Evolutionary conservation across 2,888 invertebrate species (phyloP).

Genomic region (Lingula anatina): DNA sequence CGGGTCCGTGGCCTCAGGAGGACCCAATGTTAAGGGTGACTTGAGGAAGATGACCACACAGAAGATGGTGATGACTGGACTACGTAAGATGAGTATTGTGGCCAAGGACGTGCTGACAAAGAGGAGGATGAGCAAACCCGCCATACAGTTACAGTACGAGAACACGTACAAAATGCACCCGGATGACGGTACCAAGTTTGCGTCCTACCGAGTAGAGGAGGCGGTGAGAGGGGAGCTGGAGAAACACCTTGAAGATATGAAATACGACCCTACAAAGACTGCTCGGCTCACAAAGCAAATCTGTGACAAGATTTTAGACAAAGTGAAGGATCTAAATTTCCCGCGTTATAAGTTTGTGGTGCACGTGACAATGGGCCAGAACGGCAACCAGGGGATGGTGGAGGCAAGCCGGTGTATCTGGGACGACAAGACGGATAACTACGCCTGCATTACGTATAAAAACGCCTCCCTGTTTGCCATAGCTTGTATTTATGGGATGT

Average conservation of each 20-base stretch:
- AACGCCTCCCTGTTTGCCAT: slow-evolving; percentile 14
- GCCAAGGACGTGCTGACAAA: no score
- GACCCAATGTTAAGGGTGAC: no score
- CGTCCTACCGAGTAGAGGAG: neutral
- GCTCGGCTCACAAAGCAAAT: slow-evolving; percentile 10
- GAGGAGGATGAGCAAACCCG: neutral
- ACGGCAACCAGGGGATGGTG: slow-evolving; percentile 9
- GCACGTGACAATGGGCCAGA: slow-evolving; percentile 13
- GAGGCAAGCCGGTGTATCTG: slow-evolving; percentile 15
- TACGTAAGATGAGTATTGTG: no score
- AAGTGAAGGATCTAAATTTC: slow-evolving; percentile 12
- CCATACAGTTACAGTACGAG: slow-evolving; percentile 5
- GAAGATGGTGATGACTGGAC: no score
- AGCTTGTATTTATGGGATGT: slow-evolving; percentile 14
- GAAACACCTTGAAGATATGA: slow-evolving; percentile 12
- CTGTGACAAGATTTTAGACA: slow-evolving; percentile 7
- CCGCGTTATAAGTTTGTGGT: slow-evolving; percentile 13
- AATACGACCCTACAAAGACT: slow-evolving; percentile 10
- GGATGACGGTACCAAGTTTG: neutral
- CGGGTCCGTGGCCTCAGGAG: no score
- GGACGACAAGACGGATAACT: slow-evolving; percentile 14
- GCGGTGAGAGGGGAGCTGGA: slow-evolving; percentile 13
- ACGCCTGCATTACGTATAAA: slow-evolving; percentile 10
- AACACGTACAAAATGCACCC: slow-evolving; percentile 12
- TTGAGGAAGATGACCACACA: no score